phyloP scores from a whole-genome alignment of 1,140 invertebrate species.

The Drosophila melanica region DNA sequence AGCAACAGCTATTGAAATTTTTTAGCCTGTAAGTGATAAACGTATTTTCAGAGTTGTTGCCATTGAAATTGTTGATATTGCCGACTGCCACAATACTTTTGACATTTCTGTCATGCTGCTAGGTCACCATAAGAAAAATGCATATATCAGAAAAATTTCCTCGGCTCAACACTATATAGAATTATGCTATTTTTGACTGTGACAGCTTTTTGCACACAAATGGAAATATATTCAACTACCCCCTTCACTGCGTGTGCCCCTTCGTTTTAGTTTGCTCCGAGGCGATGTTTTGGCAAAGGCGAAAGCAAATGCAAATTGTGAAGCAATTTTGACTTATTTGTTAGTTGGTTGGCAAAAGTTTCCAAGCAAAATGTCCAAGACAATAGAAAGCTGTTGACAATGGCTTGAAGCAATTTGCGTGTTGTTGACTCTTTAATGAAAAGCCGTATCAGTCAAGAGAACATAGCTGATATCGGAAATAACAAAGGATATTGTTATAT shows the following conservation, averaged over 20 bases:
- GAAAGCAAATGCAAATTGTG: slow-evolving; percentile 59
- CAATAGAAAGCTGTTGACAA: slow-evolving; percentile 50
- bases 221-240: slow-evolving; percentile 33
- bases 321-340: slow-evolving; percentile 61
- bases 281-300: slow-evolving; percentile 40
- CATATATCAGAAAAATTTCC: slow-evolving; percentile 58
- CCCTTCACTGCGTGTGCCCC: slow-evolving; percentile 39
- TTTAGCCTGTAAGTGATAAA: slow-evolving; percentile 52
- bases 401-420: slow-evolving; percentile 26
- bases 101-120: slow-evolving; percentile 41
- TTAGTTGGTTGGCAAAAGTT: slow-evolving; percentile 41
- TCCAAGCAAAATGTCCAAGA: slow-evolving; percentile 47
- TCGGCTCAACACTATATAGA: slow-evolving; percentile 34
- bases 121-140: slow-evolving; percentile 42
- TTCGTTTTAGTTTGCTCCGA: slow-evolving; percentile 53
- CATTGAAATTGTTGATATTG: not conserved
- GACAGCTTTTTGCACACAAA: slow-evolving; percentile 12
- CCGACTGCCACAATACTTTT: slow-evolving; percentile 37
- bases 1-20: slow-evolving; percentile 12
- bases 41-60: slow-evolving; percentile 48
- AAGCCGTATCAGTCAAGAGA: slow-evolving; percentile 13
- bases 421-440: slow-evolving; percentile 39
- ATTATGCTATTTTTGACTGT: slow-evolving; percentile 29
- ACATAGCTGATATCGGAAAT: not conserved
- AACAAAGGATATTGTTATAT: not conserved